Base-by-base conservation (phyloP, 2,888 invertebrate species). In the Limenitis camilla region DNA sequence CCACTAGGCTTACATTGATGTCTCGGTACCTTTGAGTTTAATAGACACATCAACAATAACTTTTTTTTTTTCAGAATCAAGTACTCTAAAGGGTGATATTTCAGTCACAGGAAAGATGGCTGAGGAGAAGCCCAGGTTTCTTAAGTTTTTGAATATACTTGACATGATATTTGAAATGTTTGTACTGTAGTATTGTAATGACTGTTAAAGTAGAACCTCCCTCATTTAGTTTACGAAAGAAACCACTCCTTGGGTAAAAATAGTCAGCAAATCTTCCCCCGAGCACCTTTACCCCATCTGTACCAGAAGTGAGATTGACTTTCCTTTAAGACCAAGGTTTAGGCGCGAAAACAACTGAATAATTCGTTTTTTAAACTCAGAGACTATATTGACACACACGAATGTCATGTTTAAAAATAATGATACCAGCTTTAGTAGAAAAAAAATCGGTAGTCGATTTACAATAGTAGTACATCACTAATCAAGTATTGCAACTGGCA, bases 91-190 rank as follows among this genome's bases (percentile, higher is more conserved):
- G 0, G 54, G 52, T 0, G 78, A 78, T 11, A 71, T 65, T 30
- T 49, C 65, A 0, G 44, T 61, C 0, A 32, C 67, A 0, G 64
- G 67, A 2, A 76, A 70, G 38, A 9, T 62, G 0, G 74, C 78
- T 0, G 81, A 79, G 0, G 74, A 79, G 3, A 76, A 72, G 4
- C 78, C 81, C 0, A 56, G 76, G 0, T 74, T 79, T 40, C 52
- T 80, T 7, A 76, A 72, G 30, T 61, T 85, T 0, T 61, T 81
- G 0, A 75, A 66, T 41, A 67, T 84, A 0, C 49, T 84, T 0
- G 81, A 85, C 32, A 76, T 81, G 64, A 67, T 85, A 2, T 78
- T 83, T 35, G 85, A 84, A 7, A 79, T 81, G 76, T 78, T 83
- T 7, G 72, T 83, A 0, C 60, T 82, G 5, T 45, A 11, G 10